Percentiles rank a stretch among this genome's conserved stretches.
phyloP scores from a whole-genome alignment of 2,888 invertebrate species.

The Oligia fasciuncula region DNA sequence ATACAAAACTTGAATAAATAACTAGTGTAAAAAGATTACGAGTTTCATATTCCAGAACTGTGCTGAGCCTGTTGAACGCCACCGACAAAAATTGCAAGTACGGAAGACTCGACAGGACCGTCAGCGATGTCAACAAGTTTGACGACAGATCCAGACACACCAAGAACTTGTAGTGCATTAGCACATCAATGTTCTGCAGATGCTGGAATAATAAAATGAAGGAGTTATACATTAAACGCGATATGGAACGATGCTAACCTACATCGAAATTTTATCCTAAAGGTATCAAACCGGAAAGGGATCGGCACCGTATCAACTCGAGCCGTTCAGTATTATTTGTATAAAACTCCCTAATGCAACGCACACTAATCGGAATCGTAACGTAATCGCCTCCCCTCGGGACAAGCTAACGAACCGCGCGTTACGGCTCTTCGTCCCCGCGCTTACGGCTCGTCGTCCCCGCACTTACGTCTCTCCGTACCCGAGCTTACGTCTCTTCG shows the following conservation, averaged over 20 bases:
- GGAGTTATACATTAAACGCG: neutral
- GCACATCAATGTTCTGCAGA: slow-evolving; percentile 85
- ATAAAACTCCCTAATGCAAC: no score
- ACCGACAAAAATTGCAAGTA: slow-evolving; percentile 90
- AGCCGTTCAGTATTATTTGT: no score
- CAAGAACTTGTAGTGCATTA: slow-evolving; percentile 89
- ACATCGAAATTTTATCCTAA: neutral
- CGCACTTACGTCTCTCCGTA: no score
- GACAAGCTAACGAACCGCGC: no score
- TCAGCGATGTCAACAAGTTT: slow-evolving; percentile 88
- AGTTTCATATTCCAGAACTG: slow-evolving; percentile 89
- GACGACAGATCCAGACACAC: slow-evolving; percentile 91
- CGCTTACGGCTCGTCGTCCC: no score
- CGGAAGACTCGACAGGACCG: slow-evolving; percentile 87
- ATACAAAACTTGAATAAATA: neutral
- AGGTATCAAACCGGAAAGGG: no score
- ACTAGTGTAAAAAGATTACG: slow-evolving; percentile 73
- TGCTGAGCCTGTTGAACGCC: slow-evolving; percentile 88
- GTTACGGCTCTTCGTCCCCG: no score
- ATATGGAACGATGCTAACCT: slow-evolving; percentile 65
- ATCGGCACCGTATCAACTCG: no score
- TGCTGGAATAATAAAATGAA: slow-evolving; percentile 71
- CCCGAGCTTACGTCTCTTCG: no score
- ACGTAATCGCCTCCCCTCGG: no score
- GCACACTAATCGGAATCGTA: no score